Conservation (phyloP, 2,888 invertebrate species). For the Drosophila anomalata region DNA sequence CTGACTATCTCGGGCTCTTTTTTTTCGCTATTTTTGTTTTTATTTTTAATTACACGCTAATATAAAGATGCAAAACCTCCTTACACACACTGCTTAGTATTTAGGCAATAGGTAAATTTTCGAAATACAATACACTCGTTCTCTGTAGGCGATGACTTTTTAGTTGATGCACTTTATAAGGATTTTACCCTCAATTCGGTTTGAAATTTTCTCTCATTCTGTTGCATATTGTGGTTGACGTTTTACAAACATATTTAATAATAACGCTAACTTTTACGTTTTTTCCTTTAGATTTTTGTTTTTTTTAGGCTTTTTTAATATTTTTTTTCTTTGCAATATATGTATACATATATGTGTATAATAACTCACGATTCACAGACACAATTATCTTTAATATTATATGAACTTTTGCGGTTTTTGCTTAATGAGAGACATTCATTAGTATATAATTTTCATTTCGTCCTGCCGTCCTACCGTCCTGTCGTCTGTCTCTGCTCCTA, state of each 20-base stretch:
- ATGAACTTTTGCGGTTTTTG: constrained; percentile 43
- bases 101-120: constrained; percentile 60
- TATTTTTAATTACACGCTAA: constrained; percentile 66
- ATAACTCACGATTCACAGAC: constrained; percentile 76
- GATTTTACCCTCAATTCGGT: constrained; percentile 7
- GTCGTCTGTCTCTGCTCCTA: constrained; percentile 39
- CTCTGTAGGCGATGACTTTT: constrained; percentile 21
- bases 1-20: constrained; percentile 37
- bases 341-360: constrained; percentile 50
- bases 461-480: constrained; percentile 5
- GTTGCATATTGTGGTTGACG: constrained; percentile 40
- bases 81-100: constrained; percentile 70
- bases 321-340: constrained; percentile 29
- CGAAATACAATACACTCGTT: constrained; percentile 25
- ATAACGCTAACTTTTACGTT: constrained; percentile 58
- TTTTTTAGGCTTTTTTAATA: constrained; percentile 19
- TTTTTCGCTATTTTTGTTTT: constrained; percentile 41
- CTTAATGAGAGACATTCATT: constrained; percentile 32
- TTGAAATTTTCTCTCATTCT: constrained; percentile 1
- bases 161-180: constrained; percentile 30
- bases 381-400: constrained; percentile 60
- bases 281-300: constrained; percentile 19
- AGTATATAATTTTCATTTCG: constrained; percentile 33
- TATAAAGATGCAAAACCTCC: constrained; percentile 78
- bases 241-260: constrained; percentile 69